Evolutionary conservation across 1,140 invertebrate genomes (phyloP).

Genomic region (Reticulitermes speratus): DNA sequence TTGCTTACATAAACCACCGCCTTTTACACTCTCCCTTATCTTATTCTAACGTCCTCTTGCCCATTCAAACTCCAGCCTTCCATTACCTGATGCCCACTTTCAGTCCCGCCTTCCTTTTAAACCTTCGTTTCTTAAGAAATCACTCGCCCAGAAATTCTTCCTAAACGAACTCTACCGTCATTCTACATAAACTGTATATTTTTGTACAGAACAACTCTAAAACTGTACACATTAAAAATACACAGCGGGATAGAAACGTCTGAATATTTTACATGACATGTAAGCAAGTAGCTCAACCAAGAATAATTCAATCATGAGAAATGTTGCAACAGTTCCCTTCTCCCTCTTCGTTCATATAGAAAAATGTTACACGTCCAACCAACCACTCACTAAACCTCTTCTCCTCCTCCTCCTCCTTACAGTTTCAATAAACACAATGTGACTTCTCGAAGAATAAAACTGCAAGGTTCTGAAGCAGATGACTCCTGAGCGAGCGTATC

Average conservation of each 20-base stretch:
- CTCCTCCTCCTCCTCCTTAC: not conserved
- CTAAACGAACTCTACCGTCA: too few relatives aligned
- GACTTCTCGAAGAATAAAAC: not conserved
- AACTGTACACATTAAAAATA: not conserved
- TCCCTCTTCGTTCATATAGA: not conserved
- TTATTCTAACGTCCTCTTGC: too few relatives aligned
- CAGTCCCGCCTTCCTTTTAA: too few relatives aligned
- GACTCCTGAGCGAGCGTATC: not conserved
- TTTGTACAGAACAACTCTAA: too few relatives aligned
- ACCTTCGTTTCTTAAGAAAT: too few relatives aligned
- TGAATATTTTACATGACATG: not conserved
- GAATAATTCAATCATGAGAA: not conserved
- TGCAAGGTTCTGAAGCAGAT: not conserved
- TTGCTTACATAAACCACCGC: too few relatives aligned
- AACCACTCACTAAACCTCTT: not conserved
- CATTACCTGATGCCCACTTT: too few relatives aligned
- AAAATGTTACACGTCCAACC: not conserved
- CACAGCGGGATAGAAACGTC: not conserved
- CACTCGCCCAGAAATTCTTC: too few relatives aligned
- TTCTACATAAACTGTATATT: too few relatives aligned
- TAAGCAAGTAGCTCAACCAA: not conserved
- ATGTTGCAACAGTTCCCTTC: not conserved
- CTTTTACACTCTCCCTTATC: too few relatives aligned
- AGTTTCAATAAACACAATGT: not conserved
- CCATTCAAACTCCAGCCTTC: too few relatives aligned